phyloP scores from a whole-genome alignment of 2,888 invertebrate genomes.

The Mechanitis mazaeus region DNA sequence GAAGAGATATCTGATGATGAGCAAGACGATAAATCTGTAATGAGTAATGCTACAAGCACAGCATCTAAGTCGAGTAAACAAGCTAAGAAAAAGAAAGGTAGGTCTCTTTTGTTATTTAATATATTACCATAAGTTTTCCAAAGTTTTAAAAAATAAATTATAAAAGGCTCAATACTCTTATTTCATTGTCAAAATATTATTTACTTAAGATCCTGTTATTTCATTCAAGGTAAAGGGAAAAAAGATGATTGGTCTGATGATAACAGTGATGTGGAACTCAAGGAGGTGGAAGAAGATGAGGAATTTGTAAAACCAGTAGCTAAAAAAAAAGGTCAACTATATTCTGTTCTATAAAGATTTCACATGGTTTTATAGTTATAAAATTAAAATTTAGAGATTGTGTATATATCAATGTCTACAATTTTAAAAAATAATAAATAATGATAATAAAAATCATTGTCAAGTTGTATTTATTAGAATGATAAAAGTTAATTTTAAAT shows the following conservation, averaged over 20 bases:
- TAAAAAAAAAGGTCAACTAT: conserved; percentile 64
- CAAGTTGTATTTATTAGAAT: no score
- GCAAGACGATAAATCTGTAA: conserved; percentile 57
- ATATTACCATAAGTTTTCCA: not conserved
- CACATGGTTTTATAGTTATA: no score
- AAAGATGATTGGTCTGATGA: conserved; percentile 75
- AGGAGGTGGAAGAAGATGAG: conserved; percentile 62
- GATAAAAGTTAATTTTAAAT: no score
- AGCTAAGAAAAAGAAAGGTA: conserved; percentile 70
- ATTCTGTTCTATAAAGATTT: no score
- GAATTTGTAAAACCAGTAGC: conserved; percentile 58
- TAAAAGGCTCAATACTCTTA: not conserved
- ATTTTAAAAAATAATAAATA: no score
- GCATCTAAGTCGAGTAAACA: conserved; percentile 49
- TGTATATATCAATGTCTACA: no score
- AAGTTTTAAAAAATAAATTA: not conserved
- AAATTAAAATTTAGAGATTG: no score
- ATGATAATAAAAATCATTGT: no score
- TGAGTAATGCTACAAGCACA: conserved; percentile 48
- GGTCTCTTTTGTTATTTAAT: conserved; percentile 8
- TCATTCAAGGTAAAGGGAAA: conserved; percentile 66
- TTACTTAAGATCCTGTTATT: conserved; percentile 10
- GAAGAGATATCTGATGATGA: conserved; percentile 62
- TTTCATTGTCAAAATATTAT: not conserved
- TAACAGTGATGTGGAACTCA: conserved; percentile 66